Evolutionary conservation across 2,113 vertebrate genomes (phyloP).

Genomic region (Hipposideros armiger): DNA sequence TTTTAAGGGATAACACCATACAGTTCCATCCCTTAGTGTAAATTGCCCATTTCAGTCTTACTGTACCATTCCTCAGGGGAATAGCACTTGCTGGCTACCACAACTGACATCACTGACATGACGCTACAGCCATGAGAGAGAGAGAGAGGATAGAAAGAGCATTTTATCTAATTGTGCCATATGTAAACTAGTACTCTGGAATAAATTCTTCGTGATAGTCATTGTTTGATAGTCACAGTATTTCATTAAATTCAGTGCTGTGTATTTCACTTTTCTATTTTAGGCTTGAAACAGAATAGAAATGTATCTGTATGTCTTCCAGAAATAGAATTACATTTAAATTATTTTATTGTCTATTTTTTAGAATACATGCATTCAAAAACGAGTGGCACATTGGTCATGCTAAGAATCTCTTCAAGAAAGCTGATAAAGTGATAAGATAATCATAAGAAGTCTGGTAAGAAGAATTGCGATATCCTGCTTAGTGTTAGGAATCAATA

Average conservation of each 20-base stretch:
- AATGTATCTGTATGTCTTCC: slow-evolving; percentile 43
- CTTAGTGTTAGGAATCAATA: background rate
- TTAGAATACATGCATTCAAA: slow-evolving; percentile 46
- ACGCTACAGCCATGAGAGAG: background rate
- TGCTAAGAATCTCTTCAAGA: slow-evolving; percentile 19
- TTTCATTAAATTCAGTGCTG: slow-evolving; percentile 12
- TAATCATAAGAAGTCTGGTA: background rate
- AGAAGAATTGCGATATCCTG: background rate
- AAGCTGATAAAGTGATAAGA: slow-evolving; percentile 30
- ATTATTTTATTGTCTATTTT: slow-evolving; percentile 50
- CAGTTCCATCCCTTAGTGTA: background rate
- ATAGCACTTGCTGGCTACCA: background rate
- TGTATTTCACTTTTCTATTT: slow-evolving; percentile 58
- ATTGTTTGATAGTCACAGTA: slow-evolving; percentile 7
- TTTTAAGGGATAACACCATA: slow-evolving; percentile 58
- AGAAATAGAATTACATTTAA: slow-evolving; percentile 65
- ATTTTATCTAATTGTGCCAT: slow-evolving; percentile 64
- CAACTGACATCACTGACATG: slow-evolving; percentile 37
- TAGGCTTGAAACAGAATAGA: slow-evolving; percentile 29
- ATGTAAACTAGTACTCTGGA: slow-evolving; percentile 60
- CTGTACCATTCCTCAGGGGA: slow-evolving; percentile 59
- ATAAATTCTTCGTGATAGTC: slow-evolving; percentile 44
- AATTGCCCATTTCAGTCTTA: slow-evolving; percentile 32
- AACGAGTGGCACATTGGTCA: background rate
- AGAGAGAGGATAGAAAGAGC: background rate